Evolutionary conservation across 2,113 vertebrate species (phyloP), one percentile per base, ranked within the genome.

Genomic region (Aegithalos caudatus): DNA sequence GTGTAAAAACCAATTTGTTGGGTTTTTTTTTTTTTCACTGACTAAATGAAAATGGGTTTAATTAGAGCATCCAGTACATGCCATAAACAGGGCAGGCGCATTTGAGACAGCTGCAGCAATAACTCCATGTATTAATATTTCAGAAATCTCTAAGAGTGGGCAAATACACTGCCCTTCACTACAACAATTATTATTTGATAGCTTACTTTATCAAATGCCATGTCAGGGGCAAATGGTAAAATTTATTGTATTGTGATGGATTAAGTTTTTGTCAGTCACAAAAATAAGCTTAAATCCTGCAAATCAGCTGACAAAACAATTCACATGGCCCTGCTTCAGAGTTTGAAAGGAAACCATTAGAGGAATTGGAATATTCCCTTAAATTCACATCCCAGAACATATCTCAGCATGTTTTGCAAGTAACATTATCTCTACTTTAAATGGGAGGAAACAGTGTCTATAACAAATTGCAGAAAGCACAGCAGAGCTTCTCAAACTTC

Each of bases 1-100:
- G 54, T 84, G 20, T 61, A 95, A 86, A 95, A 95, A 91, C n/a
- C 38, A 95, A 71, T 90, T 74, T 81, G 20, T 71, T 73, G 21
- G 12, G 2, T 31, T 56, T 92, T 57, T 84, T 56, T 92, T 57
- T 84, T 83, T 67, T 57, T 17, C 21, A 88, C 53, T 48, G 19
- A 57, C 64, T 88, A 95, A 91, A 93, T 91, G 74, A 94, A 97
- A 95, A 93, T 53, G 23, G n/a, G 27, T 70, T 95, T 95, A 95
- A 96, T 97, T 94, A 94, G 65, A 94, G n/a, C 65, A 90, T 72
- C 45, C 33, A 95, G 25, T 72, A 77, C 54, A 81, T 37, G 40
- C 47, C 60, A 90, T 90, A 81, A 47, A 62, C 73, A 91, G 61
- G 77, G 35, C 35, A 81, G 35, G 48, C 42, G 13, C 44, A 85